phyloP scores from a whole-genome alignment of 2,888 invertebrate species.

The Oxystoma pomonae region DNA sequence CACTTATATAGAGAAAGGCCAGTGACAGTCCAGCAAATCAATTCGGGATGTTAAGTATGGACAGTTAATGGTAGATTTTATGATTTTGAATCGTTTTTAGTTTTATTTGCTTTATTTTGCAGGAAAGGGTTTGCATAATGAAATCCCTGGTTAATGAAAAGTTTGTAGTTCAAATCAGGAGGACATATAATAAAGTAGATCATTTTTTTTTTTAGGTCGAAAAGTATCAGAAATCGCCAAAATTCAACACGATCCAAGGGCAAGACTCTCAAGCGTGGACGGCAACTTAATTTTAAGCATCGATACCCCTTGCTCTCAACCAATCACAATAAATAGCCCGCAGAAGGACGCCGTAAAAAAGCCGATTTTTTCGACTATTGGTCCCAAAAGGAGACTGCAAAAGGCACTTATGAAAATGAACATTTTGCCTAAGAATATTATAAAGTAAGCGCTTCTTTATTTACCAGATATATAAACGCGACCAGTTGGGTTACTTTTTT shows the following conservation, averaged over 20 bases:
- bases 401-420: constrained; percentile 88
- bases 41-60: too few relatives aligned
- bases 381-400: constrained; percentile 78
- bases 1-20: too few relatives aligned
- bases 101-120: too few relatives aligned
- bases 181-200: too few relatives aligned
- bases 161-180: too few relatives aligned
- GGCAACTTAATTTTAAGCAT: constrained; percentile 41
- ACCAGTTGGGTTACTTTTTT: too few relatives aligned
- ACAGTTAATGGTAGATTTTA: too few relatives aligned
- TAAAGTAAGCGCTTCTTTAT: constrained; percentile 45
- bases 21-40: too few relatives aligned
- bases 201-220: constrained; percentile 36
- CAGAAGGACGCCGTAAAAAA: constrained; percentile 56
- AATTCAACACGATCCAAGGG: constrained; percentile 65
- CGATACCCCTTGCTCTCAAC: constrained; percentile 49
- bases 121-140: too few relatives aligned
- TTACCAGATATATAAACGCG: too few relatives aligned
- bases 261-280: constrained; percentile 77
- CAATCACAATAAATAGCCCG: constrained; percentile 58
- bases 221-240: constrained; percentile 58
- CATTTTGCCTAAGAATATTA: constrained; percentile 79
- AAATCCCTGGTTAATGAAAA: too few relatives aligned
- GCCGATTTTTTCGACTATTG: constrained; percentile 81
- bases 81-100: too few relatives aligned